Percentiles rank a stretch among this genome's conserved stretches.
phyloP scores from a whole-genome alignment of 2,113 vertebrate genomes.

The Prinia subflava region DNA sequence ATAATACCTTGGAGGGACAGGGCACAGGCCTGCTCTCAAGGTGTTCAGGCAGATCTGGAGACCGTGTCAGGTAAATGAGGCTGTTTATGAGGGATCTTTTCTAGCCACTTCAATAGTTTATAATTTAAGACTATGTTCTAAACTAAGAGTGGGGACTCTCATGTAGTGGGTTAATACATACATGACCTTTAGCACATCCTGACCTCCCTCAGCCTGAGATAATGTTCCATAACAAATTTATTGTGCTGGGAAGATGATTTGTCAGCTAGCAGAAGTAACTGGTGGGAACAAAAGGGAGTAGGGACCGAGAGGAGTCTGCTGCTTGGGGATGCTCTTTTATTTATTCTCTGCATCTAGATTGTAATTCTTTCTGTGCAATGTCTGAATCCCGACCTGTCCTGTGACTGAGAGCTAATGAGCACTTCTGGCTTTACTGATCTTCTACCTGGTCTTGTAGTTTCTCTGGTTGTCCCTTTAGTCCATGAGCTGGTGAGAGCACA shows the following conservation, averaged over 20 bases:
- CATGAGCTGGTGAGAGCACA: background rate
- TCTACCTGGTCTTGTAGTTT: background rate
- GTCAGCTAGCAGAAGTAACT: slow-evolving; percentile 51
- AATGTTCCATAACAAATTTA: slow-evolving; percentile 74
- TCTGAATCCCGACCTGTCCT: background rate
- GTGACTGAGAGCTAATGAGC: background rate
- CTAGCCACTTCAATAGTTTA: slow-evolving; percentile 1
- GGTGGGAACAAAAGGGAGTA: slow-evolving; percentile 25
- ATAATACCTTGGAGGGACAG: background rate
- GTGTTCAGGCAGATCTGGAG: background rate
- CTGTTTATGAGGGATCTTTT: slow-evolving; percentile 42
- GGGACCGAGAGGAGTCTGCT: background rate
- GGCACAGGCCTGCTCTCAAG: background rate
- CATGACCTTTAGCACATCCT: slow-evolving; percentile 67
- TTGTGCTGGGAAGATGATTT: slow-evolving; percentile 61
- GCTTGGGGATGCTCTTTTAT: background rate
- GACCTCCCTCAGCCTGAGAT: slow-evolving; percentile 67
- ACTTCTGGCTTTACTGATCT: background rate
- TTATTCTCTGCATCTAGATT: background rate
- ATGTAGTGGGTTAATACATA: slow-evolving; percentile 63
- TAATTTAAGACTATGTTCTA: slow-evolving; percentile 59
- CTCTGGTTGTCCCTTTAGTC: background rate
- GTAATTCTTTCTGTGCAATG: background rate
- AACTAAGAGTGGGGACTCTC: background rate
- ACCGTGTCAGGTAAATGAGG: slow-evolving; percentile 9